Percentiles rank a stretch among this genome's conserved stretches.
Evolutionary conservation across 2,888 invertebrate species (phyloP).

Genomic region (Eubasilissa splendida): DNA sequence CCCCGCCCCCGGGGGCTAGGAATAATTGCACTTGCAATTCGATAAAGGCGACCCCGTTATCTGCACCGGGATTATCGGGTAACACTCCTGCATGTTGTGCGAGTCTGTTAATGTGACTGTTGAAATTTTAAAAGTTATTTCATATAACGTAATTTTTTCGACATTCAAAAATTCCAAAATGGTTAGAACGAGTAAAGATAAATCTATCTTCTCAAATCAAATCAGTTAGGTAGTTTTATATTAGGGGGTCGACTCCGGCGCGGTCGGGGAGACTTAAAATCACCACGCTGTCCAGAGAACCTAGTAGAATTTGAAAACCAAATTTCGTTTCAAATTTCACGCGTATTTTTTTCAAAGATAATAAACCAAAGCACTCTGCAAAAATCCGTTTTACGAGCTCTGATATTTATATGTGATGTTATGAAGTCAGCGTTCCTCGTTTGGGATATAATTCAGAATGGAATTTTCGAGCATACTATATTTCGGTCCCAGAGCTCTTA

Average conservation of each 20-base stretch:
- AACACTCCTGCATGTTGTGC: slow-evolving; percentile 16
- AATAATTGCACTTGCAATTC: slow-evolving; percentile 54
- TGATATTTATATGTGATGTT: slow-evolving; percentile 34
- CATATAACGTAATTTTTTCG: too few relatives aligned
- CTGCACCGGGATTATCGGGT: slow-evolving; percentile 28
- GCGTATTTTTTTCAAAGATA: neutral
- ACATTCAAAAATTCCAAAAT: too few relatives aligned
- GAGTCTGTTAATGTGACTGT: neutral
- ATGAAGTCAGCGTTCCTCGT: slow-evolving; percentile 7
- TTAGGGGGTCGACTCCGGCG: too few relatives aligned
- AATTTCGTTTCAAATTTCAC: neutral
- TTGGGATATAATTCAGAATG: slow-evolving; percentile 4
- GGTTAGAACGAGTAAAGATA: too few relatives aligned
- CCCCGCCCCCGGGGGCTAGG: slow-evolving; percentile 21
- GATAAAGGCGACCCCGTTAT: slow-evolving; percentile 51
- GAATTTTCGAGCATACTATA: neutral
- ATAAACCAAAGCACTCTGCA: neutral
- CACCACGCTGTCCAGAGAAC: too few relatives aligned
- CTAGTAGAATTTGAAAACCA: too few relatives aligned
- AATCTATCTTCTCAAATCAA: too few relatives aligned
- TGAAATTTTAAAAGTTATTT: too few relatives aligned
- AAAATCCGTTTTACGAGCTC: slow-evolving; percentile 2
- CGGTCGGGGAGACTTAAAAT: too few relatives aligned
- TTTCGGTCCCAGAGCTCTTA: slow-evolving; percentile 9
- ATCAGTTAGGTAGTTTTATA: too few relatives aligned